phyloP scores from a whole-genome alignment of 2,888 invertebrate genomes.

The Baccha elongata region DNA sequence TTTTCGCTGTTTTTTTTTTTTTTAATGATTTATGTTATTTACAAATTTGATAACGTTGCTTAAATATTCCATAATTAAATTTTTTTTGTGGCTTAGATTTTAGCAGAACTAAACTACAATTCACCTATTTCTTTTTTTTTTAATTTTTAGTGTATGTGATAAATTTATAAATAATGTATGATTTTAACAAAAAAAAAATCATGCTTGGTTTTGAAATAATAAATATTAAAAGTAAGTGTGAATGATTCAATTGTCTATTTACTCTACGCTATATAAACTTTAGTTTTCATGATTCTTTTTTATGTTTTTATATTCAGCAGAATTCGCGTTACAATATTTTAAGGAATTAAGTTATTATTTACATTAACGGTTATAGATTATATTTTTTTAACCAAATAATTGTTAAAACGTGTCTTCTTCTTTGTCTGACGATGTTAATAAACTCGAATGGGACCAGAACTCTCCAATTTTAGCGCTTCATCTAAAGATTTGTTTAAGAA shows the following conservation, averaged over 20 bases:
- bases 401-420: no score
- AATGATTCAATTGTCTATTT: slow-evolving; percentile 1
- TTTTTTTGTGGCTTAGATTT: slow-evolving; percentile 30
- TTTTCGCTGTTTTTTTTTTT: slow-evolving; percentile 18
- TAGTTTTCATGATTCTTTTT: slow-evolving; percentile 1
- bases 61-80: slow-evolving; percentile 28
- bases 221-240: slow-evolving; percentile 43
- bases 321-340: no score
- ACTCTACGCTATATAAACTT: no score
- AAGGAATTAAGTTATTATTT: no score
- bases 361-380: no score
- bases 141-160: slow-evolving; percentile 69
- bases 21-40: slow-evolving; percentile 36
- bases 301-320: no score
- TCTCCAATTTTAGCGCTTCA: no score
- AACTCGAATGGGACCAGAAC: no score
- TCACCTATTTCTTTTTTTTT: slow-evolving; percentile 39
- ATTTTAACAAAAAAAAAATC: slow-evolving; percentile 24
- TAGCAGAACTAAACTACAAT: slow-evolving; percentile 5
- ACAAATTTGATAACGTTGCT: slow-evolving; percentile 33
- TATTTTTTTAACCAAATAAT: no score
- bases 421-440: no score
- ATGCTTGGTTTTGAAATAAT: slow-evolving; percentile 46
- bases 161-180: slow-evolving; percentile 53
- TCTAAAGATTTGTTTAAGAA: no score